A percentile compares a stretch with the other conserved stretches of the same genome.
Evolutionary conservation across 2,797 vertebrate genomes (phyloP).

Genomic region (Falco concolor): DNA sequence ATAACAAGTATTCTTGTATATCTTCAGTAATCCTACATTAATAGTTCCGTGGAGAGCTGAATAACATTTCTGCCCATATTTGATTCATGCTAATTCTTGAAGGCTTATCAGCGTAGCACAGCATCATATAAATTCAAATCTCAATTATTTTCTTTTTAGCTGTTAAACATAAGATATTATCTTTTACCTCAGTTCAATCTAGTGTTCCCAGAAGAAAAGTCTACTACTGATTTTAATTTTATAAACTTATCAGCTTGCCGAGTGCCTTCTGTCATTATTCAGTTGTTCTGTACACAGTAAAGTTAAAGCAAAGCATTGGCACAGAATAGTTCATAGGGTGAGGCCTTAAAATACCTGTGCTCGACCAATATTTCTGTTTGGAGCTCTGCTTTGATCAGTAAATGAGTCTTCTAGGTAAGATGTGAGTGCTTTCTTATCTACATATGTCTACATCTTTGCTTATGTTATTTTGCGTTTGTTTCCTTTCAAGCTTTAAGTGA

Average conservation of each 20-base stretch:
- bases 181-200: background rate
- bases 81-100: background rate
- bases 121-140: background rate
- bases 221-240: background rate
- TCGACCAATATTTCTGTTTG: background rate
- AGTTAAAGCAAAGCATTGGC: background rate
- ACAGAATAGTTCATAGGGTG: background rate
- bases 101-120: slow-evolving; percentile 24
- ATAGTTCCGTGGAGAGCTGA: background rate
- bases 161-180: slow-evolving; percentile 1
- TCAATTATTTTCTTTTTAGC: background rate
- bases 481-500: background rate
- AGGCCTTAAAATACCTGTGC: background rate
- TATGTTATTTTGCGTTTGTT: background rate
- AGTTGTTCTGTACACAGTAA: background rate
- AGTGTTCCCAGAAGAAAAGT: background rate
- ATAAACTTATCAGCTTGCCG: background rate
- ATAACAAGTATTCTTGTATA: background rate
- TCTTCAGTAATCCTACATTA: slow-evolving; percentile 10
- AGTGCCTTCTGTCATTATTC: background rate
- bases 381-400: background rate
- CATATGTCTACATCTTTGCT: background rate
- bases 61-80: background rate
- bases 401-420: background rate
- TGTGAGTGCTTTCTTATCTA: background rate